phyloP scores from a whole-genome alignment of 2,888 invertebrate genomes.

The Dynastes grantii region DNA sequence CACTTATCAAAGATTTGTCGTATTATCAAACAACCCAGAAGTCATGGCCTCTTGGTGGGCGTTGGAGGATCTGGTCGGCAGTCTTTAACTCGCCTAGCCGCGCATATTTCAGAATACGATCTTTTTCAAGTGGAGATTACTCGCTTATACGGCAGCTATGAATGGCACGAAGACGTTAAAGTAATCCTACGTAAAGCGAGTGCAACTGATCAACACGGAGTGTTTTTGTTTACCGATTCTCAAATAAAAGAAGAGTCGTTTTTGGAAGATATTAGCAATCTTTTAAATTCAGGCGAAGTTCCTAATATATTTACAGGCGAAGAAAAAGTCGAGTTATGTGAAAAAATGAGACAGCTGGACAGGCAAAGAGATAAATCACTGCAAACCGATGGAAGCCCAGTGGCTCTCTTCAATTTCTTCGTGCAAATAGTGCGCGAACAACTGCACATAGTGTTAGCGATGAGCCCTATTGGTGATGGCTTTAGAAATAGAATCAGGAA shows the following conservation, averaged over 20 bases:
- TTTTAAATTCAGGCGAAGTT: constrained; percentile 94
- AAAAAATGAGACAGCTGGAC: constrained; percentile 94
- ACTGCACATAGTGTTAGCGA: constrained; percentile 89
- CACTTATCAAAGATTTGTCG: constrained; percentile 93
- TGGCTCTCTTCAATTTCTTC: constrained; percentile 93
- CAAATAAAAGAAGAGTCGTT: constrained; percentile 96
- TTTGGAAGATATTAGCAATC: constrained; percentile 93
- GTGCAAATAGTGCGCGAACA: constrained; percentile 91
- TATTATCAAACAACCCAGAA: constrained; percentile 92
- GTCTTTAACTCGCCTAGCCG: constrained; percentile 89
- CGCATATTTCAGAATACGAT: constrained; percentile 96
- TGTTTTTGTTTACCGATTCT: constrained; percentile 92
- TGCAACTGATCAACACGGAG: constrained; percentile 88
- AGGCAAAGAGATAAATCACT: constrained; percentile 88
- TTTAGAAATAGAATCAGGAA: constrained; percentile 88
- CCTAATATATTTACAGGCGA: constrained; percentile 91
- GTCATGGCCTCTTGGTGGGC: constrained; percentile 91
- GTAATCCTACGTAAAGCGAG: constrained; percentile 85
- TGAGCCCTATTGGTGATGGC: constrained; percentile 93
- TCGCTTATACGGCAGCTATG: constrained; percentile 84
- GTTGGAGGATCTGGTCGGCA: constrained; percentile 96
- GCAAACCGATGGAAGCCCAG: constrained; percentile 94
- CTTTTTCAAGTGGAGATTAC: constrained; percentile 94
- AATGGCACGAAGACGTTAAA: constrained; percentile 96
- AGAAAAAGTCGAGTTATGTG: constrained; percentile 91